Evolutionary conservation across 2,888 invertebrate genomes (phyloP), one percentile per base, ranked within the genome.

Genomic region (Campopleginae sp.): DNA sequence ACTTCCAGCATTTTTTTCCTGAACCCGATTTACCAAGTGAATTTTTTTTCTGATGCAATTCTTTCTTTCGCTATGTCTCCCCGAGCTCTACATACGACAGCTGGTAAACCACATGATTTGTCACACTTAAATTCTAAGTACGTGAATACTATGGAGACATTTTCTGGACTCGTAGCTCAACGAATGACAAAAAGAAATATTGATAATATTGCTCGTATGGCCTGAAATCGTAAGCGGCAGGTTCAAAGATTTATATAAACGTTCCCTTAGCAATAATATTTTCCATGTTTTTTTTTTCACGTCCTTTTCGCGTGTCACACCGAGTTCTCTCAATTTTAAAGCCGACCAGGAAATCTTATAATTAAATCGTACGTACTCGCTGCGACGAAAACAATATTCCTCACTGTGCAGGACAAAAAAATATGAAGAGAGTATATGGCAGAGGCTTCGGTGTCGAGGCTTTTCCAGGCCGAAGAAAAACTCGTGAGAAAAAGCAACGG

Each of bases 311-410:
- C 58, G 6, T 78, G 61, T 78, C 68, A 54, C 19, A 58, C 46
- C 77, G n/a, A 70, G 54, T 54, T 66, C 68, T 58, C 68, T 86
- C 84, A 66, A 86, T 87, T 84, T 82, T 61, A 33, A 72, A 76
- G 86, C 54, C 86, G 33, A 33, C 84, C 51, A 80, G 86, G 61
- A 17, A 58, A 71, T 74, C 72, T 87, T 76, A 80, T 85, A 88
- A 88, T 87, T 86, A 83, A 88, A 87, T 87, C 70, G 85, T 79
- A 82, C 83, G 80, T 63, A 58, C 86, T 85, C 74, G 87, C 81
- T 71, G 86, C 80, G 87, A 75, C 79, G 81, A 88, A 87, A 88
- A 87, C 87, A 88, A 87, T 88, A 86, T 87, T 87, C 84, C 77
- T 86, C 80, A 85, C 66, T 80, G 71, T 80, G n/a, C 44, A 38